Evolutionary conservation across 2,888 invertebrate genomes (phyloP).

Genomic region (Yponomeuta sedellus): DNA sequence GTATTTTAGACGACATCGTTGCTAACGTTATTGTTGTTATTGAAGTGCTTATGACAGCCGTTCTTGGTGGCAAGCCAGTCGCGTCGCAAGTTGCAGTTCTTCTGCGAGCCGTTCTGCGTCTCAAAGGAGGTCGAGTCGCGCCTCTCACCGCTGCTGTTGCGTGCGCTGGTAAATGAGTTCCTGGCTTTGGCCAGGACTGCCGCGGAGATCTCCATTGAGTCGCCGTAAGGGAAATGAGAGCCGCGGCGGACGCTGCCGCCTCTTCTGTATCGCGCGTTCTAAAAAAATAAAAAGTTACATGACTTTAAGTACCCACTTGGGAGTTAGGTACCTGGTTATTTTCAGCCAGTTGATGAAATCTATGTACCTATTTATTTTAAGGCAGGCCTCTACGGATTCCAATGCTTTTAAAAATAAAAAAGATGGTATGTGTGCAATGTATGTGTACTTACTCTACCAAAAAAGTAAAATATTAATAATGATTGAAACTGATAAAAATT

Average conservation of each 20-base stretch:
- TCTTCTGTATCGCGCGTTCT: conserved; percentile 50
- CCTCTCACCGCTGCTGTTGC: conserved; percentile 32
- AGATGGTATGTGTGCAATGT: no score
- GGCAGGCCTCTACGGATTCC: not conserved
- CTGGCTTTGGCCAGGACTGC: conserved; percentile 59
- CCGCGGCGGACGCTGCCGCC: conserved; percentile 50
- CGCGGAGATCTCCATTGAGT: conserved; percentile 70
- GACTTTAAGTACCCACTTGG: not conserved
- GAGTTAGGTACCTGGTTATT: not conserved
- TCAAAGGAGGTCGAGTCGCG: conserved; percentile 43
- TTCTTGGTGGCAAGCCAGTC: conserved; percentile 30
- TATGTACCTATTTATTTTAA: not conserved
- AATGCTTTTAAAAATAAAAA: not conserved
- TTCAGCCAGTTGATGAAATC: not conserved
- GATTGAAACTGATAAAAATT: no score
- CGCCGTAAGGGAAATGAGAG: conserved; percentile 62
- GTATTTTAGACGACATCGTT: conserved; percentile 47
- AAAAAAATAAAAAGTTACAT: conserved; percentile 24
- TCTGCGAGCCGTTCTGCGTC: conserved; percentile 43
- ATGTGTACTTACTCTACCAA: no score
- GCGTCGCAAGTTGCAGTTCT: not conserved
- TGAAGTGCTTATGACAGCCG: conserved; percentile 54
- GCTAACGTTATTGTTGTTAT: conserved; percentile 53
- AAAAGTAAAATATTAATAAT: no score
- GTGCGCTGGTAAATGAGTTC: conserved; percentile 45